A percentile compares a stretch with the other conserved stretches of the same genome.
These are phyloP conservation scores for Psylliodes chrysocephalus DNA, from an alignment of 2,888 invertebrate species.

Conservation along the genomic window DNA sequence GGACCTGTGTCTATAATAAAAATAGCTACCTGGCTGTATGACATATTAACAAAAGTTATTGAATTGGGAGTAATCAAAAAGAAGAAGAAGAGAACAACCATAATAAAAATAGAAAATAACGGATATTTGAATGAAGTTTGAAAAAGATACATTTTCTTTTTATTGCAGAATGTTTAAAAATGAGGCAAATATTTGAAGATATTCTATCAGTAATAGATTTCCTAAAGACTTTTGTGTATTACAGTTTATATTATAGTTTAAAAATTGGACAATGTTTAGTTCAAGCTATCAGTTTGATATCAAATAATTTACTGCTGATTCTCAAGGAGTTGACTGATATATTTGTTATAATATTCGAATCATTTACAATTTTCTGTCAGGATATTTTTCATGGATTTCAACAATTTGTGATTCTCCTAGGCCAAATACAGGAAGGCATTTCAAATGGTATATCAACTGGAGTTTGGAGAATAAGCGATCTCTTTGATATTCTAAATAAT, in stretches of 20 bases:
- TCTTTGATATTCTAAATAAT: neutral
- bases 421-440: conserved; percentile 16
- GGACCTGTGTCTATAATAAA: too few relatives aligned
- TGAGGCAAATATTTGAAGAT: conserved; percentile 23
- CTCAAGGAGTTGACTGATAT: conserved; percentile 31
- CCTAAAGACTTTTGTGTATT: conserved; percentile 30
- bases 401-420: conserved; percentile 3
- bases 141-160: too few relatives aligned
- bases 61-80: too few relatives aligned
- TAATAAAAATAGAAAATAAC: too few relatives aligned
- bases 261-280: conserved; percentile 52
- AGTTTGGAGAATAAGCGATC: neutral
- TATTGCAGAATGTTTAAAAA: conserved; percentile 3
- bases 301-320: conserved; percentile 27
- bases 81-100: too few relatives aligned
- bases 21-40: too few relatives aligned
- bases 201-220: conserved; percentile 1
- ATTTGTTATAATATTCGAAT: conserved; percentile 49
- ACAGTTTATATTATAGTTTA: conserved; percentile 45
- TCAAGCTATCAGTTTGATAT: conserved; percentile 28
- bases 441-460: neutral
- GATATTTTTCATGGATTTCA: conserved; percentile 44
- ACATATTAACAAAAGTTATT: too few relatives aligned
- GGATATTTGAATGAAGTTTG: too few relatives aligned
- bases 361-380: conserved; percentile 49